Evolutionary conservation across 2,113 vertebrate species (phyloP).

Genomic region (Piaya cayana): DNA sequence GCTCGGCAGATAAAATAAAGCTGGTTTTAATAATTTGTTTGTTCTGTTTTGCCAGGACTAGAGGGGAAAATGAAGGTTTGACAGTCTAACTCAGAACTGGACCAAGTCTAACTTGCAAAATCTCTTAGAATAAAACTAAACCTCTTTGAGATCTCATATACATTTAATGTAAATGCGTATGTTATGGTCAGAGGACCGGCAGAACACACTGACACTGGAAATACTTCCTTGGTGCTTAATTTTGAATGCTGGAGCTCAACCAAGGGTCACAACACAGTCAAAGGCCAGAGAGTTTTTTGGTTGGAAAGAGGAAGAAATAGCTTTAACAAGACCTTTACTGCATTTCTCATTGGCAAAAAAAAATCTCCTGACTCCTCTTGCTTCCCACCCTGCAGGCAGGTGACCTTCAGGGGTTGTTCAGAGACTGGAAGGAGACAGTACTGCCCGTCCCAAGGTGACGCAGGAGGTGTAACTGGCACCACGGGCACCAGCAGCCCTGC

Average conservation of each 20-base stretch:
- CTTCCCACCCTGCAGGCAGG: accelerated
- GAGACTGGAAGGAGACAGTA: not conserved
- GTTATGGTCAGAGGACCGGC: not conserved
- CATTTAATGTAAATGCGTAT: accelerated
- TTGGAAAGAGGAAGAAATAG: not conserved
- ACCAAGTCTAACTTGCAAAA: not conserved
- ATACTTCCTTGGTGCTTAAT: not conserved
- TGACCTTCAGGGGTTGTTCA: accelerated
- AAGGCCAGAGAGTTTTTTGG: not conserved
- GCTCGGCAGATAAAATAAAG: not conserved
- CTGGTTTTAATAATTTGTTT: not conserved
- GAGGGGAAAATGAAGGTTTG: not conserved
- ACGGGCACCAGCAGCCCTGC: accelerated
- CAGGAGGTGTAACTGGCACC: not conserved
- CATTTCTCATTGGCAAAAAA: not conserved
- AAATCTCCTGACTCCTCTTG: not conserved
- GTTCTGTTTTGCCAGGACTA: not conserved
- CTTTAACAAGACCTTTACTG: not conserved
- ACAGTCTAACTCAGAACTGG: not conserved
- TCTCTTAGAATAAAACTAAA: not conserved
- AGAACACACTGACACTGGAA: not conserved
- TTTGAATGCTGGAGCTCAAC: not conserved
- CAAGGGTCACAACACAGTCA: not conserved
- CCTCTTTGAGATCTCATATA: not conserved
- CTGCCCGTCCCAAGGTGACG: not conserved